Evolutionary conservation across 2,797 vertebrate species (phyloP).

Genomic region (Rachycentron canadum): DNA sequence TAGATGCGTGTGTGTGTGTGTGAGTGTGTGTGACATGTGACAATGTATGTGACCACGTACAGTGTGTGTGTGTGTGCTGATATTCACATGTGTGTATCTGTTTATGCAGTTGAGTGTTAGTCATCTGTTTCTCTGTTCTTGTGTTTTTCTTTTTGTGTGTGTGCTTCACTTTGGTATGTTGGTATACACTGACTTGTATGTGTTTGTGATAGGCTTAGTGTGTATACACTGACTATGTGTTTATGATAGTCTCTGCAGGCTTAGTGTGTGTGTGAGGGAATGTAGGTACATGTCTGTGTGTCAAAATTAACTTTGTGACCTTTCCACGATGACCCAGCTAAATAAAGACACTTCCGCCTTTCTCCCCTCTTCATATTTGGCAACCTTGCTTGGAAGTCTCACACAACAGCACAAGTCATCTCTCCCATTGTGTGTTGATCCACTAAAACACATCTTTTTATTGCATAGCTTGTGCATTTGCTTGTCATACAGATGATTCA

Average conservation of each 20-base stretch:
- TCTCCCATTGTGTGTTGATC: conserved; percentile 11
- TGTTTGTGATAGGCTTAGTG: not conserved
- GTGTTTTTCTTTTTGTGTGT: conserved; percentile 55
- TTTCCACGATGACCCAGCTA: conserved; percentile 65
- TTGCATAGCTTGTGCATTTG: not conserved
- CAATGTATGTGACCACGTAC: not conserved
- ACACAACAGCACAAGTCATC: conserved; percentile 30
- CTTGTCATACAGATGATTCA: conserved; percentile 45
- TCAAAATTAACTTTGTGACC: conserved; percentile 59
- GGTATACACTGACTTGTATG: not conserved
- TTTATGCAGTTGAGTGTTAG: conserved; percentile 38
- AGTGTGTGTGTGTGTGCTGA: conserved; percentile 10
- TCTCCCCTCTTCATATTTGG: conserved; percentile 56
- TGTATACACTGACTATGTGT: conserved; percentile 2
- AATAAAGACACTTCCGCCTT: conserved; percentile 62
- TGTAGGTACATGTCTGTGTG: conserved; percentile 41
- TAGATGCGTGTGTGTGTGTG: not conserved
- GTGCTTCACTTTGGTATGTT: too few species aligned
- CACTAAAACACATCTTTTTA: conserved; percentile 4
- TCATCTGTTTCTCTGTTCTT: conserved; percentile 68
- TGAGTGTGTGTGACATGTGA: conserved; percentile 4
- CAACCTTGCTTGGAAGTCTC: conserved; percentile 36
- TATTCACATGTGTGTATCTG: conserved; percentile 24
- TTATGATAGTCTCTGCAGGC: conserved; percentile 27
- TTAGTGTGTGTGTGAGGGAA: conserved; percentile 17